Conservation (phyloP, 2,797 vertebrate genomes). For the Acridotheres tristis region DNA sequence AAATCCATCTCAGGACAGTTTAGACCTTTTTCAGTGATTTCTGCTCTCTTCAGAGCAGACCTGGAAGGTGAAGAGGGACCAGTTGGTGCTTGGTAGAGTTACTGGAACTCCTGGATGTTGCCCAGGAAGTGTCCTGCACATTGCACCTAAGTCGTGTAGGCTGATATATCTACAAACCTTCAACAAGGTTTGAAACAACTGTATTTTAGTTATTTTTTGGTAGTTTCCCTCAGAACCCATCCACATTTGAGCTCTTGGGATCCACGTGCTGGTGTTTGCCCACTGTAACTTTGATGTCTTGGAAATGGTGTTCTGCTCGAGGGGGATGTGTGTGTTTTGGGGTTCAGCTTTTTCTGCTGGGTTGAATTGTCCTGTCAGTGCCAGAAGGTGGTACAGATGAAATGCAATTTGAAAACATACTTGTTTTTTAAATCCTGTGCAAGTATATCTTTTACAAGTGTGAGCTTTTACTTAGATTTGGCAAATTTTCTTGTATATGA, state of each 20-base stretch:
- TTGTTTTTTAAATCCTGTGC: neutral
- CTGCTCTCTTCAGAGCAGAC: neutral
- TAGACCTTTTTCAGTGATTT: neutral
- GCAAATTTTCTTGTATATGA: neutral
- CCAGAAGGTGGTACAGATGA: neutral
- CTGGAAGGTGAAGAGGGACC: neutral
- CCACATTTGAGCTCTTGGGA: neutral
- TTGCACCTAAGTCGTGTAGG: neutral
- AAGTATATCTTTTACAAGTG: neutral
- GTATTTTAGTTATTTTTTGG: neutral
- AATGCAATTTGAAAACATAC: neutral
- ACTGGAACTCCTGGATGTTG: neutral
- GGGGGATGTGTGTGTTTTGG: fast-evolving
- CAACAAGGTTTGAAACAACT: neutral
- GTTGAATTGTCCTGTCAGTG: neutral
- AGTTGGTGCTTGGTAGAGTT: neutral
- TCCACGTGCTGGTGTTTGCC: neutral
- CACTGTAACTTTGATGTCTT: neutral
- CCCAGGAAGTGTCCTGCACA: neutral
- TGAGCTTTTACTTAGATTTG: neutral
- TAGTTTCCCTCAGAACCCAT: neutral
- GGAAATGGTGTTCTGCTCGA: neutral
- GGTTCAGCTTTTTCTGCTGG: neutral
- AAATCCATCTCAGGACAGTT: neutral
- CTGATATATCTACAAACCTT: neutral